These are phyloP conservation scores for Globia sparganii DNA, from an alignment of 2,888 invertebrate genomes.

Conservation along the genomic window DNA sequence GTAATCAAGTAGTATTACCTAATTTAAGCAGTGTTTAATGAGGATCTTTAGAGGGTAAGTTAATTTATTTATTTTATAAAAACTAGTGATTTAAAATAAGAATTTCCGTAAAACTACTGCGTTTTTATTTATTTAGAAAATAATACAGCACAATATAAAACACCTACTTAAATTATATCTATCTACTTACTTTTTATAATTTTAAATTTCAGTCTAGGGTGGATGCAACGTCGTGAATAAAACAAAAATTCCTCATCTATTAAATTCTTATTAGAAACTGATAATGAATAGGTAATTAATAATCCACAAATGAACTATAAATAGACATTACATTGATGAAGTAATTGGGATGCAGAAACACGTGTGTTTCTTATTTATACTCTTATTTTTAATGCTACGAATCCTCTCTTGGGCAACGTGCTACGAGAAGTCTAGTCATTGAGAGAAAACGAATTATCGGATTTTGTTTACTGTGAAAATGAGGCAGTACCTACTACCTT, in stretches of 20 bases:
- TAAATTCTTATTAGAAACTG: background rate
- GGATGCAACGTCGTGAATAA: background rate
- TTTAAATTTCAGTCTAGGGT: background rate
- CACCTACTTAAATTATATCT: background rate
- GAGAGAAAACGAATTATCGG: background rate
- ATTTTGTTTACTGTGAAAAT: background rate
- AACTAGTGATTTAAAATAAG: background rate
- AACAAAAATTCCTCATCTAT: too few species aligned
- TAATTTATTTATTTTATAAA: background rate
- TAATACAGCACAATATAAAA: background rate
- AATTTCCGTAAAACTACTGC: background rate
- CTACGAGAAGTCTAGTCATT: background rate
- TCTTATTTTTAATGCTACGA: conserved; percentile 15
- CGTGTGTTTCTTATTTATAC: conserved; percentile 24
- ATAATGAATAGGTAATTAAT: background rate
- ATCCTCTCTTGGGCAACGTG: background rate
- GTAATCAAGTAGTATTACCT: conserved; percentile 12
- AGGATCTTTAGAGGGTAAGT: conserved; percentile 57
- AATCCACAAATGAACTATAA: too few species aligned
- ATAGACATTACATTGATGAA: conserved; percentile 10
- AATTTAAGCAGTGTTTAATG: conserved; percentile 36
- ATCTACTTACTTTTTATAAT: background rate
- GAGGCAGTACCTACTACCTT: background rate
- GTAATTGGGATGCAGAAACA: conserved; percentile 2
- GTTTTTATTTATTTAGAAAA: background rate